Conservation (phyloP, 2,888 invertebrate species). For the Dioctria linearis region DNA sequence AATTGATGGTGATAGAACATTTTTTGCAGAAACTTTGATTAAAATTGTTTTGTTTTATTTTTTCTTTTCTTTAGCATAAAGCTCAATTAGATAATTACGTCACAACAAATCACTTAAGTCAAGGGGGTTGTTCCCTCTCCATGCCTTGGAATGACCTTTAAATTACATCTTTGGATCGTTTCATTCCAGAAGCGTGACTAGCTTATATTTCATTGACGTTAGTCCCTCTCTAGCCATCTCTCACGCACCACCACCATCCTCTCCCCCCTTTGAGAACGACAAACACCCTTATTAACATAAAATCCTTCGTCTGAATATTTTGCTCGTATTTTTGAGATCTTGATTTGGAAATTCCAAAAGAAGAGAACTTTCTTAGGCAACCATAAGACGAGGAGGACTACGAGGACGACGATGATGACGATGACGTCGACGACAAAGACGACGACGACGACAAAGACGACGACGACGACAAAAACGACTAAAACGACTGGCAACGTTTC, state of each 20-base stretch:
- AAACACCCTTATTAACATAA: constrained; percentile 12
- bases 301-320: constrained; percentile 18
- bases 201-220: constrained; percentile 8
- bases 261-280: not conserved
- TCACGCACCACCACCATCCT: not conserved
- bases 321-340: constrained; percentile 22
- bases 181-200: not conserved
- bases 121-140: not conserved
- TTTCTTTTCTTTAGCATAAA: not conserved
- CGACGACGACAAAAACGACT: no score
- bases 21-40: not conserved
- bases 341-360: constrained; percentile 3
- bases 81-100: not conserved
- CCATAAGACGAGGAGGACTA: not conserved
- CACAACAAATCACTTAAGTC: not conserved
- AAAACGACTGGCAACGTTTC: not conserved
- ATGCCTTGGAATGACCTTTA: not conserved
- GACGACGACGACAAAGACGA: not conserved
- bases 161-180: not conserved
- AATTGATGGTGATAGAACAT: not conserved
- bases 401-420: no score
- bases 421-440: not conserved
- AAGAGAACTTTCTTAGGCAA: constrained; percentile 8
- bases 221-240: no score
- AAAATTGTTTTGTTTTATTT: no score